phyloP scores from a whole-genome alignment of 2,797 vertebrate genomes.

The Alca torda region DNA sequence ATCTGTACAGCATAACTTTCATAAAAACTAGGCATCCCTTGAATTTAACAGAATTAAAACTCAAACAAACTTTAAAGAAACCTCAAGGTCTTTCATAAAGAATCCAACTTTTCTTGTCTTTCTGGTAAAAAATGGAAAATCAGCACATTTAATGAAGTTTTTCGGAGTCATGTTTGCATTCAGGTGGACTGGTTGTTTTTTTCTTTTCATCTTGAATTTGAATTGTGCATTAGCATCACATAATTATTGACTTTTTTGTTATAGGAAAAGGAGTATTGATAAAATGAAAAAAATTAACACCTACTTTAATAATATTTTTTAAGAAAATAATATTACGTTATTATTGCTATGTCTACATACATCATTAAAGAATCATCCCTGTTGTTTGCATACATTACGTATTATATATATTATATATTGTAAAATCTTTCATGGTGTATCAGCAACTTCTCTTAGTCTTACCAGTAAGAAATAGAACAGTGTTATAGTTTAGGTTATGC shows the following conservation, averaged over 20 bases:
- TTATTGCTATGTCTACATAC: not conserved
- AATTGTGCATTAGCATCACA: not conserved
- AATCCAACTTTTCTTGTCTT: not conserved
- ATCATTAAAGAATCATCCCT: not conserved
- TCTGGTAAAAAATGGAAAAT: not conserved
- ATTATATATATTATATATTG: not conserved
- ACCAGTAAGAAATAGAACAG: not conserved
- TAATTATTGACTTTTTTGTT: not conserved
- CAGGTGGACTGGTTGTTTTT: not conserved
- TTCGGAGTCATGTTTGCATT: not conserved
- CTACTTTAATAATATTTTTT: not conserved
- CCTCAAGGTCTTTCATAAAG: not conserved
- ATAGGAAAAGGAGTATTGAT: not conserved
- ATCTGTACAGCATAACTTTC: not conserved
- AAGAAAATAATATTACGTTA: not conserved
- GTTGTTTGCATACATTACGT: not conserved
- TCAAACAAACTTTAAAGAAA: not conserved
- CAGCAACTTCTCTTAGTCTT: not conserved
- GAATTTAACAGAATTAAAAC: not conserved
- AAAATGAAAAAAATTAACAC: not conserved
- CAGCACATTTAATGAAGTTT: not conserved
- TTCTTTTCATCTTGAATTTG: not conserved
- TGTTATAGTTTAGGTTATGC: not conserved
- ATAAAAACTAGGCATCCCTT: not conserved
- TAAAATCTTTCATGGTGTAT: not conserved